Evolutionary conservation across 2,888 invertebrate genomes (phyloP).

Genomic region (Drosophila colorata): DNA sequence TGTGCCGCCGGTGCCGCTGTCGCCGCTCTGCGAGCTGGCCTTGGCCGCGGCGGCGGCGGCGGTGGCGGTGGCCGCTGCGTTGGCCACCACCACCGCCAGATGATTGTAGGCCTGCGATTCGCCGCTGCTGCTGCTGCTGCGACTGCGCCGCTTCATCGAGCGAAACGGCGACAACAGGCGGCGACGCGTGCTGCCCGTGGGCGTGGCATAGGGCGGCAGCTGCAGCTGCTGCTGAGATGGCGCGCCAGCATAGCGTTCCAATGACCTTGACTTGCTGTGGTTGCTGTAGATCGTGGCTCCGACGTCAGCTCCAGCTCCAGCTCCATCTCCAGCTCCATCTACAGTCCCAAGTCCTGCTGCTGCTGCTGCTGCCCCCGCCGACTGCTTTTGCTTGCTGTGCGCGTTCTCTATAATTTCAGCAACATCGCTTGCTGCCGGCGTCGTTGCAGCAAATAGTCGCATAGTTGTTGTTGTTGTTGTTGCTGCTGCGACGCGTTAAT

Average conservation of each 20-base stretch:
- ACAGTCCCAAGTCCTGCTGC: no score
- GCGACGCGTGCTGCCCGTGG: conserved; percentile 72
- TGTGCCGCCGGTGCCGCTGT: conserved; percentile 83
- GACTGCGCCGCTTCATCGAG: conserved; percentile 82
- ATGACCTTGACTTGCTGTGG: conserved; percentile 81
- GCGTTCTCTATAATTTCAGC: conserved; percentile 70
- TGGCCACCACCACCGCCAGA: conserved; percentile 61
- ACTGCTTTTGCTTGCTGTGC: conserved; percentile 30
- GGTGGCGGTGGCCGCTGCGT: conserved; percentile 46
- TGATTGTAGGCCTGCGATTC: conserved; percentile 68
- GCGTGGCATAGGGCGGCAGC: conserved; percentile 70
- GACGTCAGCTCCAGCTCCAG: conserved; percentile 9
- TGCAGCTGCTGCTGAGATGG: conserved; percentile 59
- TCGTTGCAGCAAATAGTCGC: conserved; percentile 60
- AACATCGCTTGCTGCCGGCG: conserved; percentile 59
- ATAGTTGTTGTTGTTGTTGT: conserved; percentile 34
- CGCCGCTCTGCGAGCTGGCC: conserved; percentile 80
- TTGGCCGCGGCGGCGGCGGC: conserved; percentile 54
- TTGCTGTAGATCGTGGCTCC: conserved; percentile 58
- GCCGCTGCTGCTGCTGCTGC: conserved; percentile 83
- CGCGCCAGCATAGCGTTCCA: conserved; percentile 82
- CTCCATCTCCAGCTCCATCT: conserved; percentile 13
- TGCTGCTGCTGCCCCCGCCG: conserved; percentile 17
- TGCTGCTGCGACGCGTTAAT: conserved; percentile 55
- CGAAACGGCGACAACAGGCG: conserved; percentile 81